Percentiles rank a stretch among this genome's conserved stretches.
phyloP scores from a whole-genome alignment of 2,113 vertebrate species.

The Dromas ardeola region DNA sequence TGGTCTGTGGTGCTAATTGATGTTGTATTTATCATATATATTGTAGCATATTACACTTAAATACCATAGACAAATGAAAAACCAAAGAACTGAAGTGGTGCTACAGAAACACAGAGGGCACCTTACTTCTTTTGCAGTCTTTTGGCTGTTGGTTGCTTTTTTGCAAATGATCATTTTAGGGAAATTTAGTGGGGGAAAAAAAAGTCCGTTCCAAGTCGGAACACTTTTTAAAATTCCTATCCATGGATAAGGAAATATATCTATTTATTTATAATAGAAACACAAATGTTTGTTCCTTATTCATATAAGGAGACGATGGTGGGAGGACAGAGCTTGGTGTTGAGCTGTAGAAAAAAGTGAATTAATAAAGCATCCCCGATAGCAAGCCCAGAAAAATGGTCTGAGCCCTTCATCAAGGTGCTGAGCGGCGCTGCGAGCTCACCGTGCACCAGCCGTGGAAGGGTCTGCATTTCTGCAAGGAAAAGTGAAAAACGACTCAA shows the following conservation, averaged over 20 bases:
- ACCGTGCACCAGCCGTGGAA: fast-evolving
- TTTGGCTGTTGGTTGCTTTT: neutral
- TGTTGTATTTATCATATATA: fast-evolving
- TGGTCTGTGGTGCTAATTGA: neutral
- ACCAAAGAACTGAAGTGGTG: fast-evolving
- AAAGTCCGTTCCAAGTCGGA: neutral
- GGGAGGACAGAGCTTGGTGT: neutral
- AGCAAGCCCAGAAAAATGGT: neutral
- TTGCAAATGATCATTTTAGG: neutral
- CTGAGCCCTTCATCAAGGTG: neutral
- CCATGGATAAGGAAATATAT: fast-evolving
- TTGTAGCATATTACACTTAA: neutral
- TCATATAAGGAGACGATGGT: neutral
- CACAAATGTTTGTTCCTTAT: neutral
- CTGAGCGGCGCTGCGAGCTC: fast-evolving
- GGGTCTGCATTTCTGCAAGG: neutral
- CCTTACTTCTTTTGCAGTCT: neutral
- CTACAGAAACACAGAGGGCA: neutral
- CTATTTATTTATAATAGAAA: neutral
- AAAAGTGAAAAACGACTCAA: neutral
- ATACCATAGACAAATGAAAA: neutral
- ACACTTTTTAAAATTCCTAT: neutral
- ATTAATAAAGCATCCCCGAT: neutral
- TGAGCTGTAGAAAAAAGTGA: neutral
- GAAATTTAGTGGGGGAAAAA: neutral